Percentiles rank a stretch among this genome's conserved stretches.
Conservation (phyloP, 2,888 invertebrate genomes). For the Xylota segnis region DNA sequence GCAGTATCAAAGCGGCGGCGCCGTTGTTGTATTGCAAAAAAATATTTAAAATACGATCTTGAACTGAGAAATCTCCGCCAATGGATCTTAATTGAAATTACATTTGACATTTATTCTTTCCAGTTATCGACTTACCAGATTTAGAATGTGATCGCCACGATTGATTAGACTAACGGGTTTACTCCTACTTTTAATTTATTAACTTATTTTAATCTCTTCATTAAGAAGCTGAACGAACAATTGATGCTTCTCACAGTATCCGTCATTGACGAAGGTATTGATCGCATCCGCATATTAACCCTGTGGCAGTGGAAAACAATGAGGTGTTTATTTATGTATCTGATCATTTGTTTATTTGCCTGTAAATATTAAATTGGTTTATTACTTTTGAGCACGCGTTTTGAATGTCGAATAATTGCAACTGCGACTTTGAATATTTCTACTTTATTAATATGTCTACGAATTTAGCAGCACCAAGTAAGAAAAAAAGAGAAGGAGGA, state of each 20-base stretch:
- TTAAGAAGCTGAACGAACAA: conserved; percentile 12
- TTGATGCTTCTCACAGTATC: neutral
- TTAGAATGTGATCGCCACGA: neutral
- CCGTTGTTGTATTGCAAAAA: neutral
- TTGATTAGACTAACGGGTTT: neutral
- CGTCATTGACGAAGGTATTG: neutral
- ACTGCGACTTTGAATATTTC: too few relatives aligned
- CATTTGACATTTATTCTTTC: conserved; percentile 29
- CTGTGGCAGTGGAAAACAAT: neutral
- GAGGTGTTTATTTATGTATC: too few relatives aligned
- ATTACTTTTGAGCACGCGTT: too few relatives aligned
- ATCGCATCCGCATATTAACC: conserved; percentile 1
- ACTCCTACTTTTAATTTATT: conserved; percentile 17
- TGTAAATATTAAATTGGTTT: too few relatives aligned
- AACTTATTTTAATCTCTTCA: conserved; percentile 37
- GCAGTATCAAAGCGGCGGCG: too few relatives aligned
- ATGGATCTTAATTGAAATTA: conserved; percentile 41
- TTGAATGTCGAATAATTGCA: too few relatives aligned
- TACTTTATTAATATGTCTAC: too few relatives aligned
- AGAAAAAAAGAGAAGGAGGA: too few relatives aligned
- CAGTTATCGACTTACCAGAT: neutral
- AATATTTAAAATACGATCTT: neutral
- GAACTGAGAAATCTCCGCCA: conserved; percentile 12
- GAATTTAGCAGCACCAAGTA: too few relatives aligned
- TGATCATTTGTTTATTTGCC: too few relatives aligned